phyloP scores from a whole-genome alignment of 2,113 vertebrate species.

The Strix aluco region DNA sequence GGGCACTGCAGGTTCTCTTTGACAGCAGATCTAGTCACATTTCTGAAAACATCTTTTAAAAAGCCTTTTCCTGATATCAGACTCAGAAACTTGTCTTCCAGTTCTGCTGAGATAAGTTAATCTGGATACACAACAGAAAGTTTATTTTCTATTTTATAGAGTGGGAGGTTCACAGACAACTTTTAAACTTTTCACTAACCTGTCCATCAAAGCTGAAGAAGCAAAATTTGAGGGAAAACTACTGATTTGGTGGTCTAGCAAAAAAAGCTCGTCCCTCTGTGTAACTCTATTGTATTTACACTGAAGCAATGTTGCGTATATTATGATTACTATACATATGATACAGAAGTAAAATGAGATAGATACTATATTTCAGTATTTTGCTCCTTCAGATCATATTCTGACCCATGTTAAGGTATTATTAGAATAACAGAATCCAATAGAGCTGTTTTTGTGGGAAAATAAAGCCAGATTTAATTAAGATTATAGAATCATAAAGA shows the following conservation, averaged over 20 bases:
- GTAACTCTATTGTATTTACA: conserved; percentile 62
- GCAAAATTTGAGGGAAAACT: neutral
- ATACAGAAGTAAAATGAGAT: conserved; percentile 57
- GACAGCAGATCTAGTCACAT: neutral
- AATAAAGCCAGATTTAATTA: conserved; percentile 68
- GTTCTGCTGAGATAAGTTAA: neutral
- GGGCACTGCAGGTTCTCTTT: neutral
- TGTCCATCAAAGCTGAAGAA: neutral
- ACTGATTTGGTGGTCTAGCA: neutral
- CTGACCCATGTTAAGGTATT: neutral
- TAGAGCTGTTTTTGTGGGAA: conserved; percentile 51
- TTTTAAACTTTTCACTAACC: neutral
- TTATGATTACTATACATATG: conserved; percentile 58
- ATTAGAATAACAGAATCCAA: conserved; percentile 42
- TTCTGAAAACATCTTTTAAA: neutral
- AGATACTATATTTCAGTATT: neutral
- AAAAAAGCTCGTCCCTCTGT: neutral
- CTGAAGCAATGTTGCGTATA: neutral
- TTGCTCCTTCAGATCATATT: conserved; percentile 16
- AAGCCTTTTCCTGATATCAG: neutral
- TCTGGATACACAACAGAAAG: neutral
- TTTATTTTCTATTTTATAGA: neutral
- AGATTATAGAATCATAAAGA: conserved; percentile 26
- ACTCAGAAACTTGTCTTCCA: neutral
- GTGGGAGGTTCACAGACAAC: neutral